These are phyloP conservation scores for Xestia sexstrigata DNA, from an alignment of 2,888 invertebrate species.

Conservation along the genomic window DNA sequence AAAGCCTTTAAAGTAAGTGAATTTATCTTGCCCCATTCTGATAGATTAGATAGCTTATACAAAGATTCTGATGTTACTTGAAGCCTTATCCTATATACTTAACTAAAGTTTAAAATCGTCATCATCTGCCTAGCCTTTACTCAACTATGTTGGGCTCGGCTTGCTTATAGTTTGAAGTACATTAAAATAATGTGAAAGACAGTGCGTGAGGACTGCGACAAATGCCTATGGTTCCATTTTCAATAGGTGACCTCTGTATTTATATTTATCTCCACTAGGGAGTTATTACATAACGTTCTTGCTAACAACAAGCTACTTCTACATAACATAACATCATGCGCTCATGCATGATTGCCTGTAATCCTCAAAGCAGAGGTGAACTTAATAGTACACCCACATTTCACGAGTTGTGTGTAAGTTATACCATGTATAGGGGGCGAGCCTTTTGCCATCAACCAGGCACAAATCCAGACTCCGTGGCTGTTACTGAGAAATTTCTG, in stretches of 20 bases:
- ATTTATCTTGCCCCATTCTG: background rate
- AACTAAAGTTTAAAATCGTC: background rate
- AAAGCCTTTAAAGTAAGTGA: background rate
- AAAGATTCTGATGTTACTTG: background rate
- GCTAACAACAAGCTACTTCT: background rate
- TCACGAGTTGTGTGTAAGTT: background rate
- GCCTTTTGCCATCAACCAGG: background rate
- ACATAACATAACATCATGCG: background rate
- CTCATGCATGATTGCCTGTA: background rate
- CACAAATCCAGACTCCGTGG: background rate
- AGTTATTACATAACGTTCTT: background rate
- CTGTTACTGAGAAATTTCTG: background rate
- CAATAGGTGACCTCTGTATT: conserved; percentile 41
- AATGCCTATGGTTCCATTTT: conserved; percentile 38
- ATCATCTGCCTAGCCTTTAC: background rate
- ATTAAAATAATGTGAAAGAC: conserved; percentile 35
- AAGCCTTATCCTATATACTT: background rate
- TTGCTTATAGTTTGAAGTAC: conserved; percentile 13
- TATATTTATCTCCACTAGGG: conserved; percentile 1
- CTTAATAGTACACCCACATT: background rate
- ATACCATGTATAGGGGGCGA: background rate
- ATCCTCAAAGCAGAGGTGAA: background rate
- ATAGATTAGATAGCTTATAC: background rate
- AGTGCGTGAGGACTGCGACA: conserved; percentile 34
- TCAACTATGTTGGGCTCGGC: background rate